phyloP scores from a whole-genome alignment of 2,888 invertebrate species.

The Mesochorus sp. region DNA sequence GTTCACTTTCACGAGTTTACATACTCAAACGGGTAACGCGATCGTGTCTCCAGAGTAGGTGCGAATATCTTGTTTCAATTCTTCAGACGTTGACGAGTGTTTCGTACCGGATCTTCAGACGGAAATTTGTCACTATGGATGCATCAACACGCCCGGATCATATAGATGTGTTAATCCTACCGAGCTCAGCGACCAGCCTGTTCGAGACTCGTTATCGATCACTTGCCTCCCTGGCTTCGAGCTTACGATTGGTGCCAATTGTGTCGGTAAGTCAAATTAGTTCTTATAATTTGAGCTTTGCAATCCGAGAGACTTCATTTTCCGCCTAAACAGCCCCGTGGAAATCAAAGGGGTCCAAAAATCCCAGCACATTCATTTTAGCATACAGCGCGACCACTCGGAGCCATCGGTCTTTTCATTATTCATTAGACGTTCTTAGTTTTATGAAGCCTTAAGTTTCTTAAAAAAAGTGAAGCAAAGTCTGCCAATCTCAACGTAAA shows the following conservation, averaged over 20 bases:
- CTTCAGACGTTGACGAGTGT: conserved; percentile 87
- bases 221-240: conserved; percentile 75
- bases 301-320: no score
- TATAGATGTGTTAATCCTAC: conserved; percentile 79
- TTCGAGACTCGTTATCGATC: conserved; percentile 67
- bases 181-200: conserved; percentile 73
- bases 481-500: not conserved
- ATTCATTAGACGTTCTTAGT: not conserved
- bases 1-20: conserved; percentile 15
- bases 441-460: not conserved
- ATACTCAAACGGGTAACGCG: not conserved
- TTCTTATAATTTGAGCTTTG: not conserved
- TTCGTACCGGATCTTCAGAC: conserved; percentile 80
- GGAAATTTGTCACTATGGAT: conserved; percentile 79
- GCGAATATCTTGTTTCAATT: conserved; percentile 42
- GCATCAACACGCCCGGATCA: conserved; percentile 85
- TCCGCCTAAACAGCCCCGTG: no score
- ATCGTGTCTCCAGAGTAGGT: not conserved
- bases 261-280: conserved; percentile 73
- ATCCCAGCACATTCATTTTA: no score
- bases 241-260: conserved; percentile 70
- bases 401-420: not conserved
- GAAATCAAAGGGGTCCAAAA: no score
- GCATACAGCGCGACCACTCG: not conserved
- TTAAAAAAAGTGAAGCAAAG: not conserved